Evolutionary conservation across 2,888 invertebrate species (phyloP).

Genomic region (Leptarthrus brevirostris): DNA sequence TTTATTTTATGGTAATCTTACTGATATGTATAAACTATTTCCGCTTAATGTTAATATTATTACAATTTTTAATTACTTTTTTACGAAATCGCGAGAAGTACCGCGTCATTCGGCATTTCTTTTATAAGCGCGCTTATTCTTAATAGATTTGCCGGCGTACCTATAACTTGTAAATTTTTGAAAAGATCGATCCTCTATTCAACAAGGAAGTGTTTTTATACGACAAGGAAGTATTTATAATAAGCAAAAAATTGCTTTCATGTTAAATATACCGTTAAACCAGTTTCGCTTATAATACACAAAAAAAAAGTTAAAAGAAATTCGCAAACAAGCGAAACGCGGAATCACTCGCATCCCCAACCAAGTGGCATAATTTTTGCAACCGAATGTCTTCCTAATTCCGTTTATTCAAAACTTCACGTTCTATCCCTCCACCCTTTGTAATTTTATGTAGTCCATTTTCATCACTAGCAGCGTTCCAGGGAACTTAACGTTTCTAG

Average conservation of each 20-base stretch:
- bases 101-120: no score
- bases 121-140: no score
- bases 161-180: no score
- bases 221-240: conserved; percentile 1
- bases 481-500: neutral
- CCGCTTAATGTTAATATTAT: no score
- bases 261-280: conserved; percentile 18
- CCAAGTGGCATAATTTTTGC: conserved; percentile 1
- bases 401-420: neutral
- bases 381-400: neutral
- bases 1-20: no score
- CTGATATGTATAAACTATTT: no score
- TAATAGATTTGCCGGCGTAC: no score
- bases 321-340: neutral
- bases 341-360: neutral
- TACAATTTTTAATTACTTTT: no score
- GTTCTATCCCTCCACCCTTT: no score
- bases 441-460: neutral
- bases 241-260: conserved; percentile 11
- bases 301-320: neutral
- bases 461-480: neutral
- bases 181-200: no score
- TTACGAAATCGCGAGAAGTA: no score
- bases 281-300: neutral
- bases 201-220: neutral